Percentiles rank a stretch among this genome's conserved stretches.
Conservation (phyloP, 2,888 invertebrate species). For the Dioctria rufipes region DNA sequence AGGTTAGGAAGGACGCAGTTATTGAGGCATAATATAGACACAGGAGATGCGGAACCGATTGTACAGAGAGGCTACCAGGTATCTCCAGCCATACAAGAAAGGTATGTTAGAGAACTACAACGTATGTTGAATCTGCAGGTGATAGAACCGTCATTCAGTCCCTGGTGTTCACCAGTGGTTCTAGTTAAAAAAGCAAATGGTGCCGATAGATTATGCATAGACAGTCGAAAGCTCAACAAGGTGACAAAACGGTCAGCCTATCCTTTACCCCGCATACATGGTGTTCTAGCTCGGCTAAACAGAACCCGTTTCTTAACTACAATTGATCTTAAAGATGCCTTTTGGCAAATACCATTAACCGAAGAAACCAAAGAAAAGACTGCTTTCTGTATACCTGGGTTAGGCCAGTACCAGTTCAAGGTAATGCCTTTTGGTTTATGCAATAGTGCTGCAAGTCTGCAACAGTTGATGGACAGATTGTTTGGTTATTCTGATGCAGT, state of each 20-base stretch:
- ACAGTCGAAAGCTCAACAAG: not conserved
- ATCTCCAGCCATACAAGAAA: not conserved
- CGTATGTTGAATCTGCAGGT: not conserved
- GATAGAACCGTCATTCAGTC: not conserved
- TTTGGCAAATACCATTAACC: too few species aligned
- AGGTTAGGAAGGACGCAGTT: too few species aligned
- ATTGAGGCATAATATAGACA: not conserved
- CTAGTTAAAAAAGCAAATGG: too few species aligned
- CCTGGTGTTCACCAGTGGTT: not conserved
- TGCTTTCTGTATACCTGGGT: too few species aligned
- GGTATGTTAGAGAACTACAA: not conserved
- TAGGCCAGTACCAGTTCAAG: too few species aligned
- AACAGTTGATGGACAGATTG: too few species aligned
- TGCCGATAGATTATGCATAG: too few species aligned
- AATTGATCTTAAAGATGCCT: not conserved
- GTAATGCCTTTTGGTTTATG: too few species aligned
- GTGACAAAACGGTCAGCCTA: not conserved
- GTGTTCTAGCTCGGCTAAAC: not conserved
- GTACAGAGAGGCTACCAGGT: constrained; percentile 11
- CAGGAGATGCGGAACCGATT: not conserved
- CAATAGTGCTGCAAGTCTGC: too few species aligned
- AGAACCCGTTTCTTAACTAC: not conserved
- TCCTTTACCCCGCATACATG: not conserved
- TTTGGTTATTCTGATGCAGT: not conserved
- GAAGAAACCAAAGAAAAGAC: too few species aligned